Percentiles rank a stretch among this genome's conserved stretches.
Conservation (phyloP, 2,888 invertebrate genomes). For the Strigamia crassipes region DNA sequence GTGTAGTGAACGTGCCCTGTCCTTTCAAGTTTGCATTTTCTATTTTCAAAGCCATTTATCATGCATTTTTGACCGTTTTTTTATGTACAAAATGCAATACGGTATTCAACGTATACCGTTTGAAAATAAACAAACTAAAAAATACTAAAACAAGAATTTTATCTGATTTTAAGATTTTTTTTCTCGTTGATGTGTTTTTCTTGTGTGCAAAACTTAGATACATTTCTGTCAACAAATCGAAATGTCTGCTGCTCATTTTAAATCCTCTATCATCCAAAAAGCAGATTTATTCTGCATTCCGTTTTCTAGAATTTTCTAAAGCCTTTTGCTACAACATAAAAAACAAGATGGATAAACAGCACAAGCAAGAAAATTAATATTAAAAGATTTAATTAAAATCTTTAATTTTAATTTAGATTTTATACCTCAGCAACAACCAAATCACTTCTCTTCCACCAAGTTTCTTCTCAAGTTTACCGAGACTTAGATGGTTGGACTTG, state of each 20-base stretch:
- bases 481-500: slow-evolving; percentile 23
- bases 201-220: neutral
- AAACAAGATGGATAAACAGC: neutral
- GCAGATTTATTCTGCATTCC: neutral
- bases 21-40: neutral
- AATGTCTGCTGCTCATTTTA: neutral
- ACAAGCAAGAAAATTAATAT: neutral
- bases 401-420: slow-evolving; percentile 21
- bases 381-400: neutral
- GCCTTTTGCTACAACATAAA: neutral
- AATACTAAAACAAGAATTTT: neutral
- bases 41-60: neutral
- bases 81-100: neutral
- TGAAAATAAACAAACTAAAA: neutral
- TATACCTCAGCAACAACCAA: slow-evolving; percentile 14
- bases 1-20: neutral
- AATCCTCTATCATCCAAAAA: slow-evolving; percentile 10
- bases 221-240: neutral
- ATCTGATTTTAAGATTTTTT: neutral
- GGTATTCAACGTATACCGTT: neutral
- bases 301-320: neutral
- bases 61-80: neutral
- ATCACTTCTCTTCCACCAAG: neutral
- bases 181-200: neutral
- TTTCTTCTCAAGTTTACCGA: slow-evolving; percentile 20